phyloP scores from a whole-genome alignment of 2,888 invertebrate species.

The Drepanosiphum platanoidis region DNA sequence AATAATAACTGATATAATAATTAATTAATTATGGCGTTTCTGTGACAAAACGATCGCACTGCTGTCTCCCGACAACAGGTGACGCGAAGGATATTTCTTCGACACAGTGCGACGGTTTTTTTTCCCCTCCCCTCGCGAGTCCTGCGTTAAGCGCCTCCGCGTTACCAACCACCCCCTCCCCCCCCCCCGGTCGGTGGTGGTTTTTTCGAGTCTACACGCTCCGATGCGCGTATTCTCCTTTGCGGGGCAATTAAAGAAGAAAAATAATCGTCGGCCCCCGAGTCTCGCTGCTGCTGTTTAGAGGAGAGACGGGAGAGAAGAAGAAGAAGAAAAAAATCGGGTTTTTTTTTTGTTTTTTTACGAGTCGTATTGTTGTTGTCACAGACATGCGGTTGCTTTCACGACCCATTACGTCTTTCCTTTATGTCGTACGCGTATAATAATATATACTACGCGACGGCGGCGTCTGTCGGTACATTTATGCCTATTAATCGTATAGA shows the following conservation, averaged over 20 bases:
- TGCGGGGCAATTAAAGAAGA: conserved; percentile 60
- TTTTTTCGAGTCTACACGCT: conserved; percentile 22
- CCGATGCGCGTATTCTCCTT: conserved; percentile 25
- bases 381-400: conserved; percentile 48
- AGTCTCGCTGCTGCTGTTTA: conserved; percentile 10
- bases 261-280: conserved; percentile 49
- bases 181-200: too few relatives aligned
- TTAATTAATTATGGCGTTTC: too few relatives aligned
- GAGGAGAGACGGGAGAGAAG: background rate
- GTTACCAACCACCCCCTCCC: too few relatives aligned
- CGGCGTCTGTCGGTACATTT: background rate
- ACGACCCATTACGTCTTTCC: conserved; percentile 45
- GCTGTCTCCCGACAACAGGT: background rate
- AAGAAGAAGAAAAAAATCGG: background rate
- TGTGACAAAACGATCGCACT: too few relatives aligned
- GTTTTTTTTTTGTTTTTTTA: background rate
- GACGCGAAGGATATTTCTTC: background rate
- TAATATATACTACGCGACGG: background rate
- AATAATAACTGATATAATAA: too few relatives aligned
- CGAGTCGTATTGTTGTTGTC: conserved; percentile 45
- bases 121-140: background rate
- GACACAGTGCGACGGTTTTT: background rate
- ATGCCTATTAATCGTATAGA: background rate
- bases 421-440: conserved; percentile 5
- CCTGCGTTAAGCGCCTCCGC: conserved; percentile 4